Base-by-base conservation (phyloP, 92 coral and sea anemone genomes). In the Porites evermanni region DNA sequence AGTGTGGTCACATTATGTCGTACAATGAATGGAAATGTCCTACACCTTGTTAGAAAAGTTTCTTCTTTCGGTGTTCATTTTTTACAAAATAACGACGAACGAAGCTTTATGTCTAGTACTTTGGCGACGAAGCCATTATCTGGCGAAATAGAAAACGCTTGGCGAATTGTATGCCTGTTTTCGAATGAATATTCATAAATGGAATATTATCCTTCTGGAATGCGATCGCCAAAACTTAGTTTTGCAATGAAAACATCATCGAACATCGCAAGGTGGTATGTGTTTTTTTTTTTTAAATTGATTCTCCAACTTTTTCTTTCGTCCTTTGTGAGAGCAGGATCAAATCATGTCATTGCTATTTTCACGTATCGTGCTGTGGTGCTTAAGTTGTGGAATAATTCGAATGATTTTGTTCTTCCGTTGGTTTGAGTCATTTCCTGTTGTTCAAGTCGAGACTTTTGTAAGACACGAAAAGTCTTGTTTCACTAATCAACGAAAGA, bases 341-440 rank as follows among this genome's bases (percentile, higher is more conserved):
- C 69, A 14, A 59, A 17, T 71, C 19, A 29, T n/a, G 56, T 38
- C 26, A 58, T 29, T n/a, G 29, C 53, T 26, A 58, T 77, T 77
- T 38, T 50, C 53, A 56, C 14, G 59, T 58, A 1, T 71, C 69
- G 14, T 53, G 66, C 86, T 71, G 85, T 12, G 77, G 58, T 10
- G 13, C 47, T 54, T 54, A 7, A 54, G 53, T 59, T n/a, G 29
- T 12, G 54, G 38, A 58, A 53, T 64, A 67, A 50, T 70, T 72
- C 23, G 21, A 70, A 61, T 58, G 29, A n/a, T 29, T 21, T 54
- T 29, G 26, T 16, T 19, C 68, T 77, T 81, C 78, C 78, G 24
- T 13, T 63, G 74, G 54, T 53, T 75, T 74, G 32, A 74, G 66
- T 14, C 79, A 50, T 83, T 83, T 83, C 87, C 87, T 83, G 87